Base-by-base conservation (phyloP, 2,797 vertebrate genomes). In the Holocentrus rufus region DNA sequence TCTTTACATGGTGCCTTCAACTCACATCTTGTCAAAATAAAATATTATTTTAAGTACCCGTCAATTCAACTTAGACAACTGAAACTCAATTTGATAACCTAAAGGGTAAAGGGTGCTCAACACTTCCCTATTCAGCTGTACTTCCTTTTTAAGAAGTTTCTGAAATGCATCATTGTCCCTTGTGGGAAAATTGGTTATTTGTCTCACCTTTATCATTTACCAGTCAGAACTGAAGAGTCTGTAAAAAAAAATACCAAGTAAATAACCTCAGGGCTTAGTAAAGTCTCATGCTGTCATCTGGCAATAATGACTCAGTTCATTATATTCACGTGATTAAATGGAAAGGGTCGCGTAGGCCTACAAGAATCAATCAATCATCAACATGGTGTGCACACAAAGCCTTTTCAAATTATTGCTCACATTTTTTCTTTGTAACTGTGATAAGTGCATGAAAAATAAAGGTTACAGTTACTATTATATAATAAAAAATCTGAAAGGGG, bases 401-500 rank as follows among this genome's bases (percentile, higher is more conserved):
- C 4, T 47, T 7, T 50, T 44, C 15, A 36, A 36, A 36, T 14
- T 42, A 15, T 44, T 34, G 23, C 53, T 6, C 47, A 73, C 67
- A 77, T 63, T 25, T 6, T 47, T 15, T 54, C 77, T 80, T 72
- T 67, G 25, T 67, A 50, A 25, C 20, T 58, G 65, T 56, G 22
- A 69, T 23, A 14, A 80, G 39, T 42, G 39, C 14, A 11, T 42
- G 39, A 42, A 11, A 11, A 39, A 39, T 39, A 39, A 11, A 42
- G 11, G 10, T 13, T 42, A 42, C 14, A 42, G 14, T 15, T 44
- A 44, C 2, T 5, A 44, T 44, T 44, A 44, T 44, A 44, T 5
- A 15, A 44, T 44, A 44, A 15, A 4, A 50, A 50, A 20, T 50
- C n/a, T 50, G 47, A 1, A 50, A 7, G 47, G 2, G 47, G 47